Base-by-base conservation (phyloP, 2,113 vertebrate genomes). In the Ophiodon elongatus region DNA sequence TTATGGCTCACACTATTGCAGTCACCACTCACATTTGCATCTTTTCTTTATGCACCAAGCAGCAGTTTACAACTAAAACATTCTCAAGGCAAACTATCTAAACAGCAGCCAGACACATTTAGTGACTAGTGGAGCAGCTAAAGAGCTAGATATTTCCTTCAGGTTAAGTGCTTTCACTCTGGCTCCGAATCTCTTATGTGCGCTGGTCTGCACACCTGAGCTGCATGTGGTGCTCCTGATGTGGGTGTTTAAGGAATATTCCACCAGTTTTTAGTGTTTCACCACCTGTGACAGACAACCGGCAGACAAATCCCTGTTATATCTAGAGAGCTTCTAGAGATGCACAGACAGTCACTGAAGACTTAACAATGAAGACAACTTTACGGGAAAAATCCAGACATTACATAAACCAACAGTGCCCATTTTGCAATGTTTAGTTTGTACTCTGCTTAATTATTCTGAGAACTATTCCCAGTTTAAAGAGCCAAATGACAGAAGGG, bases 401-500 rank as follows among this genome's bases (percentile, higher is more conserved):
- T 68, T 33, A 68, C 23, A 43, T 21, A 73, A 76, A 73, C 23
- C 25, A 80, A 15, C 13, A 56, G n/a, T 72, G 33, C 31, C 60
- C 4, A 62, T 76, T 80, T 72, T 25, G 29, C 47, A 43, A 39
- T 41, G 41, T 54, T 73, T 45, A 60, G 25, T 80, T 69, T 69
- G 17, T 35, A 2, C 37, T 45, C 15, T 52, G 62, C 67, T 50
- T 52, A 74, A 60, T 83, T 76, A 66, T 80, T 71, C 76, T 15
- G 23, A 68, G 73, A 33, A 66, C 63, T 84, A 31, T 50, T 86
- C 80, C 27, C 50, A 68, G 37, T 56, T 67, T 19, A 73, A 67
- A 79, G 27, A 80, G 80, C 57, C 73, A 52, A 75, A 80, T 64
- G 75, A 85, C 82, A 89, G 73, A 80, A 80, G 85, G 76, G 73